Evolutionary conservation across 2,888 invertebrate species (phyloP).

Genomic region (Brachyopa scutellaris): DNA sequence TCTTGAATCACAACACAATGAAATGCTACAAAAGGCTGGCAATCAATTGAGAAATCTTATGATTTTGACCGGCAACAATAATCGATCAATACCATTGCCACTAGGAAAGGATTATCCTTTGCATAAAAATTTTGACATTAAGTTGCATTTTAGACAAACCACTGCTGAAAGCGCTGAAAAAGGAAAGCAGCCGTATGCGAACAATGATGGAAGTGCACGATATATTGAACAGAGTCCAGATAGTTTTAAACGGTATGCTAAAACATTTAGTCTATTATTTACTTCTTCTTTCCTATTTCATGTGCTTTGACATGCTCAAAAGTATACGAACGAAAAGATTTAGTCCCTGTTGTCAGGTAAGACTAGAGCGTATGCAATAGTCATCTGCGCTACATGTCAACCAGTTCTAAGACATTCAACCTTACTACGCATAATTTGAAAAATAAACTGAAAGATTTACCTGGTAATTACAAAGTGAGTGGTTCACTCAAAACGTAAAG

Average conservation of each 20-base stretch:
- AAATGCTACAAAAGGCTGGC: conserved; percentile 75
- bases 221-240: conserved; percentile 66
- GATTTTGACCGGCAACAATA: conserved; percentile 73
- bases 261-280: not conserved
- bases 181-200: conserved; percentile 20
- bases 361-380: no score
- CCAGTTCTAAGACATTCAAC: no score
- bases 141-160: conserved; percentile 57
- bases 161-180: conserved; percentile 47
- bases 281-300: not conserved
- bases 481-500: no score
- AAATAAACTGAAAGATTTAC: no score
- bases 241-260: conserved; percentile 61
- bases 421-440: no score
- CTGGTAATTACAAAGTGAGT: no score
- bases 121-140: conserved; percentile 50
- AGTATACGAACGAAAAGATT: no score
- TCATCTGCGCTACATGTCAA: no score
- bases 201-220: conserved; percentile 49
- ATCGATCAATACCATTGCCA: conserved; percentile 44
- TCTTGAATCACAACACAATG: conserved; percentile 73
- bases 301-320: no score
- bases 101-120: conserved; percentile 40
- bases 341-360: no score
- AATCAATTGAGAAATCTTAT: conserved; percentile 75